Evolutionary conservation across 2,113 vertebrate genomes (phyloP), one percentile per base, ranked within the genome.

Genomic region (Nibea albiflora): DNA sequence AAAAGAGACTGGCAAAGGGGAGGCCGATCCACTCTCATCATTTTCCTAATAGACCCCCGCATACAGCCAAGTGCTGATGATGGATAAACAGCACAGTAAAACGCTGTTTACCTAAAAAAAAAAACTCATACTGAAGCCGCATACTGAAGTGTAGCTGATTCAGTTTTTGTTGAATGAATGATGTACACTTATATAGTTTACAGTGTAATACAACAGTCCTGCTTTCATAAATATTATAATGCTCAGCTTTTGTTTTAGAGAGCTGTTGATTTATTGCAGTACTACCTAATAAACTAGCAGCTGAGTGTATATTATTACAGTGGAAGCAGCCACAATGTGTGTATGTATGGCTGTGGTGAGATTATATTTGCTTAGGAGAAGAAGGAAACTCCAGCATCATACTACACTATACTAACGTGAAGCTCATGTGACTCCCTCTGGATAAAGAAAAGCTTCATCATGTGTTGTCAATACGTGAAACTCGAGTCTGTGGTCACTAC

Each of bases 401-500:
- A 53, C 19, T n/a, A 60, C 46, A 12, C 19, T n/a, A 60, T 35
- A 12, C 42, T 39, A 16, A 65, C 14, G 8, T 71, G 69, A 74
- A 67, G 31, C 66, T 67, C 58, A 70, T 54, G 54, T 73, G 44
- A 72, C 47, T 49, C 47, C 71, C 58, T 12, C 6, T n/a, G 44
- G 53, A 70, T 73, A 60, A 83, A 58, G 11, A 78, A 20, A 53
- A 71, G 67, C 42, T 77, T 71, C 4, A 69, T 66, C 54, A 53
- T 68, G 19, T 57, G 66, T 15, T 49, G 44, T 68, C 64, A 64
- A 61, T 83, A 75, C n/a, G 10, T 81, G 73, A 76, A 91, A 85
- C 80, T 46, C 4, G 73, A 85, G 47, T 78, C 64, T 73, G 42
- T 58, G 28, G 46, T 87, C 42, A 50, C 47, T 39, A 39, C 22